Conservation (phyloP, 2,888 invertebrate genomes). For the Lasiommata megera region DNA sequence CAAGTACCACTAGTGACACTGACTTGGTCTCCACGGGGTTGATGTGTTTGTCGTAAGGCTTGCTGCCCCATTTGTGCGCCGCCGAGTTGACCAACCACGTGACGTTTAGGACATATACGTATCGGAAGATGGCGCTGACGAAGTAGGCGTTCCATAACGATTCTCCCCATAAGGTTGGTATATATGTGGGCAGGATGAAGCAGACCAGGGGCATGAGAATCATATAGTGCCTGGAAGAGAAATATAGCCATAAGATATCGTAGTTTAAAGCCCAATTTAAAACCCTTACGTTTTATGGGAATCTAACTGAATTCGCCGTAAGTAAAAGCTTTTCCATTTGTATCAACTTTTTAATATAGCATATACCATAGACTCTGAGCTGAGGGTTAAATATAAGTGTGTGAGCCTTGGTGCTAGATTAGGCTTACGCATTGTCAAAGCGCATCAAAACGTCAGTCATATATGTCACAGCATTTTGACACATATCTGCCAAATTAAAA, state of each 20-base stretch:
- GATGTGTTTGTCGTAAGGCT: conserved; percentile 88
- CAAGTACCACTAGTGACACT: conserved; percentile 85
- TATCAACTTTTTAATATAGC: too few relatives aligned
- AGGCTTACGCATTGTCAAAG: too few relatives aligned
- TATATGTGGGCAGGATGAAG: conserved; percentile 87
- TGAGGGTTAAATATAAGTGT: too few relatives aligned
- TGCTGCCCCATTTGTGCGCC: conserved; percentile 90
- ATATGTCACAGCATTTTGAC: too few relatives aligned
- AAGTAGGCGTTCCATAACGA: conserved; percentile 80
- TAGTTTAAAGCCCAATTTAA: too few relatives aligned
- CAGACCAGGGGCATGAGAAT: conserved; percentile 86
- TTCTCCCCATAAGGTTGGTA: conserved; percentile 91
- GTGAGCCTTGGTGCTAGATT: too few relatives aligned
- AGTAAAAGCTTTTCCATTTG: too few relatives aligned
- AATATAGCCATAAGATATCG: neutral
- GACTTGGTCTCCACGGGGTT: conserved; percentile 86
- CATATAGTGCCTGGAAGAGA: conserved; percentile 84
- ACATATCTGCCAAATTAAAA: too few relatives aligned
- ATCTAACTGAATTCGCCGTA: too few relatives aligned
- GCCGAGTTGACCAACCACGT: conserved; percentile 96
- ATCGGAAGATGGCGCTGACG: conserved; percentile 87
- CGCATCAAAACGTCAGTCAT: too few relatives aligned
- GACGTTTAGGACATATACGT: conserved; percentile 89
- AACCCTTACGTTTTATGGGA: too few relatives aligned
- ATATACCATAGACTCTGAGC: too few relatives aligned